Evolutionary conservation across 2,113 vertebrate species (phyloP), one percentile per base, ranked within the genome.

Genomic region (Thalassoma bifasciatum): DNA sequence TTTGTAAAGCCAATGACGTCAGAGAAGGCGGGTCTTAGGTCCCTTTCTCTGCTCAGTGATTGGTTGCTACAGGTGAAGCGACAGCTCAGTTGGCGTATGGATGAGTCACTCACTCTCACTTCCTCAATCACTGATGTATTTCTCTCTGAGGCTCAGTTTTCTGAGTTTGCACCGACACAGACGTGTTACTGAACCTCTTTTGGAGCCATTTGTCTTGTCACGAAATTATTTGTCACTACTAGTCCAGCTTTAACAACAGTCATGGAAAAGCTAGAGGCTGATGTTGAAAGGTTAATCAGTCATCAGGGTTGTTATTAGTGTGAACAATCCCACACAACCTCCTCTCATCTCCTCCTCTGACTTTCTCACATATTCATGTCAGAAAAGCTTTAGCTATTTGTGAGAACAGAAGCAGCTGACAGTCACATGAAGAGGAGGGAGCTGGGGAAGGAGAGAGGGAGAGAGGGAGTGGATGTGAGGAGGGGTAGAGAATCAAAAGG

Each of bases 391-490:
- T 53, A 63, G 68, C 73, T 44, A 21, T 54, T 66, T 81, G 44
- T 69, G 66, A 68, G 82, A 79, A 64, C 82, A 83, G 61, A 86
- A 91, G 87, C 94, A 94, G 92, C 94, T 94, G 94, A 94, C 90
- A 86, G 94, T 94, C 94, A 94, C 94, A 94, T 94, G 94, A 91
- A 87, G 60, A 38, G 79, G 53, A 56, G 79, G 74, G 72, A 84
- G 75, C 60, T 16, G 37, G 46, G 8, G 37, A 46, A 56, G 63
- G 57, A 24, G 66, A 37, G 58, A 10, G 56, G 42, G 42, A 42
- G 46, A 26, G 37, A 53, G 47, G 69, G 24, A 23, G 21, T 53
- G 22, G 53, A 47, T 38, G 22, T 0, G 52, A 38, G 64, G 51
- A 24, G 56, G 49, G 42, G 61, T 12, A 37, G 49, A 47, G 56